Evolutionary conservation across 2,113 vertebrate species (phyloP), one percentile per base, ranked within the genome.

Genomic region (Benitochromis conjunctus): DNA sequence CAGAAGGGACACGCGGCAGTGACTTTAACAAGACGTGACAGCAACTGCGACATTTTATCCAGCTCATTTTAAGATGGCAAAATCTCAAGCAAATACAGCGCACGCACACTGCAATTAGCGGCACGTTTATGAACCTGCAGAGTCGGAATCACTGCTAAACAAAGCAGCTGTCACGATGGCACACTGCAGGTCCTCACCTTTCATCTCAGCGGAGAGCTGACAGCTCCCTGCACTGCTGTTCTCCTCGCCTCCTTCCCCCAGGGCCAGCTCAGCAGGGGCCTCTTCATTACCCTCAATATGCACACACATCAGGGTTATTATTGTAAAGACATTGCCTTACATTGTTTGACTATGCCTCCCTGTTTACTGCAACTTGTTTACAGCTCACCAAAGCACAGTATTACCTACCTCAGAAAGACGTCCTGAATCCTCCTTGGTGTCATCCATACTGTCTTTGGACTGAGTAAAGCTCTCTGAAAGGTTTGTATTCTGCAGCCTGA

Each of bases 141-240:
- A 38, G 58, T 81, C 48, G 6, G 34, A 64, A 87, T 46, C 2
- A 18, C 1, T 58, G 51, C 80, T 34, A 8, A 91, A 76, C 18
- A 82, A 86, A 86, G 46, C 83, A 58, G 56, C 54, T 41, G 16
- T 29, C 58, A 58, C 53, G 58, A 82, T 12, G 38, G 46, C 66
- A 66, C 5, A 83, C 80, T 64, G 86, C 56, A 74, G 82, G 77
- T 83, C 41, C 92, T 92, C 84, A 97, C 96, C 94, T 96, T 96
- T 96, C 55, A 88, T 95, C 82, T 96, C 96, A 29, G 85, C 41
- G 7, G 94, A 89, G 85, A 84, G 81, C 78, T 91, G 91, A 91
- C 90, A 97, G 78, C 94, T 97, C 82, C 97, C 97, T 89, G 97
- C 95, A 3, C 96, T 96, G 91, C 96, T 96, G 95, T 96, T 98